Conservation (phyloP, 2,113 vertebrate species). For the Salvelinus alpinus region DNA sequence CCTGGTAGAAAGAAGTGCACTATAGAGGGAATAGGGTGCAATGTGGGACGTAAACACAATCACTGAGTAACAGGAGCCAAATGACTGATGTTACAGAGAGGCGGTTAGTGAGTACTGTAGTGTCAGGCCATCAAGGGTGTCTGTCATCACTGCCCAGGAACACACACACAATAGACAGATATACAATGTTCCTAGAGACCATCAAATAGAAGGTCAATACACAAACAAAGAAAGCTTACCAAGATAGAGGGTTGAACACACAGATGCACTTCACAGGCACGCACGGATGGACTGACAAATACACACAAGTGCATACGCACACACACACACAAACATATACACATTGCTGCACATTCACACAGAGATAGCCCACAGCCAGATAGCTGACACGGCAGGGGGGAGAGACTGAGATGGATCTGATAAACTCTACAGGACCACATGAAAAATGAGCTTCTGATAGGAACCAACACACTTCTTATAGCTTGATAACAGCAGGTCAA, state of each 20-base stretch:
- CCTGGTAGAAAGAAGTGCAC: too few relatives aligned
- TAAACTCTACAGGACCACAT: too few relatives aligned
- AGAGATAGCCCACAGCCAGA: neutral
- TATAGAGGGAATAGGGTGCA: too few relatives aligned
- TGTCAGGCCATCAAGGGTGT: neutral
- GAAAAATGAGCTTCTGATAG: too few relatives aligned
- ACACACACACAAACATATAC: conserved; percentile 5
- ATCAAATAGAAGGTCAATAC: neutral
- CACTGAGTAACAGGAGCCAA: too few relatives aligned
- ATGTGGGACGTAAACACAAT: neutral
- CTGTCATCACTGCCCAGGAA: neutral
- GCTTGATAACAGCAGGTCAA: too few relatives aligned
- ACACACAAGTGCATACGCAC: conserved; percentile 5
- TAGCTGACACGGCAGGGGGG: neutral
- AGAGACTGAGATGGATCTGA: neutral
- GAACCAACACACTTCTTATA: too few relatives aligned
- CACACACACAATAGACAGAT: neutral
- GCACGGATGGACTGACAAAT: too few relatives aligned
- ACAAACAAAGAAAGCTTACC: too few relatives aligned
- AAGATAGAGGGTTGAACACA: too few relatives aligned
- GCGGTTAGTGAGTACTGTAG: neutral
- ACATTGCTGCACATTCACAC: neutral
- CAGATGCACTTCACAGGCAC: neutral
- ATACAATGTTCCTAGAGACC: neutral
- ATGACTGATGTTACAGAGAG: conserved; percentile 11